Conservation (phyloP, 2,797 vertebrate species). For the Tenualosa ilisha region DNA sequence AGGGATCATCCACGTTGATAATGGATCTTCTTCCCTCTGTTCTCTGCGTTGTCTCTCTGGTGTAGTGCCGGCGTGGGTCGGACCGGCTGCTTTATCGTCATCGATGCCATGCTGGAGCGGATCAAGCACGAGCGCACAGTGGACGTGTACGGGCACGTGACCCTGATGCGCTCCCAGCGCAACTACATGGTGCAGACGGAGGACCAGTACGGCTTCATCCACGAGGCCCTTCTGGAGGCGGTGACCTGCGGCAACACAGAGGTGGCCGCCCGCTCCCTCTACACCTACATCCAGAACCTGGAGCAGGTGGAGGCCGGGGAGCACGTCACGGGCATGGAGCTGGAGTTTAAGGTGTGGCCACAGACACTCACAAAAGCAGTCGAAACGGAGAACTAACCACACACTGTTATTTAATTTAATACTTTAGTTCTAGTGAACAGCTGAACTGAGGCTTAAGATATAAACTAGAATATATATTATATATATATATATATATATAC, state of each 20-base stretch:
- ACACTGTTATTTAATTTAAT: no score
- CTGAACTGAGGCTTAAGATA: background rate
- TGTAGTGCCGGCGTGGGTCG: constrained; percentile 91
- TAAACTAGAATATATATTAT: no score
- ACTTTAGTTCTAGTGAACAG: no score
- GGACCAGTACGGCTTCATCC: constrained; percentile 98
- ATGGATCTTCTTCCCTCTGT: background rate
- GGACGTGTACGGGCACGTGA: constrained; percentile 95
- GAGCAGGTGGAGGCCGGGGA: constrained; percentile 91
- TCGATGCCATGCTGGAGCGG: constrained; percentile 95
- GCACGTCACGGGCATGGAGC: constrained; percentile 93
- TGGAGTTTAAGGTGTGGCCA: constrained; percentile 92
- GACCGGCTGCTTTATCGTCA: constrained; percentile 96
- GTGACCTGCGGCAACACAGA: constrained; percentile 96
- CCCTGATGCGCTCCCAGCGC: constrained; percentile 95
- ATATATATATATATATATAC: no score
- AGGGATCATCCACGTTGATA: background rate
- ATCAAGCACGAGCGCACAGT: constrained; percentile 93
- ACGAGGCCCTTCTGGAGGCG: constrained; percentile 94
- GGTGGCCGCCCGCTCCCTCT: constrained; percentile 91
- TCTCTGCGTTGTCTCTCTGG: background rate
- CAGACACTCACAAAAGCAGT: background rate
- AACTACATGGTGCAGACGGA: constrained; percentile 99
- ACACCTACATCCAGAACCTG: constrained; percentile 95
- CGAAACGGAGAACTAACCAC: background rate